phyloP scores from a whole-genome alignment of 2,797 vertebrate genomes.

The Etheostoma perlongum region DNA sequence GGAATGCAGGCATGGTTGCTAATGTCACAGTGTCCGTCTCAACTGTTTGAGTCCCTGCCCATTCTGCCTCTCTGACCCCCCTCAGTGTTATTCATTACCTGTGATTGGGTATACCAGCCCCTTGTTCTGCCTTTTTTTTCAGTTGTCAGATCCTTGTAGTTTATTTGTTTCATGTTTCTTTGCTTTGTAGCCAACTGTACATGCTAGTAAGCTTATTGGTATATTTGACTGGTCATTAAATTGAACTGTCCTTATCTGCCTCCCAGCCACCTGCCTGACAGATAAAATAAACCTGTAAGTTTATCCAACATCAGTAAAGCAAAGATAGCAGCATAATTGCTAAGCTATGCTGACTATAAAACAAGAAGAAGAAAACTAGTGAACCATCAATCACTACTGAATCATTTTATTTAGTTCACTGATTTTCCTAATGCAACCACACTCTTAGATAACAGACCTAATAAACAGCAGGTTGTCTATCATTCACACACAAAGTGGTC shows the following conservation, averaged over 20 bases:
- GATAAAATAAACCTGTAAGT: not conserved
- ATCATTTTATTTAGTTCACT: conserved; percentile 15
- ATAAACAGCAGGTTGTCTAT: not conserved
- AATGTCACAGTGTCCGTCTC: not conserved
- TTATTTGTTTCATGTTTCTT: not conserved
- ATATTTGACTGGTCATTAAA: not conserved
- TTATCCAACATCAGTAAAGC: not conserved
- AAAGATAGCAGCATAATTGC: conserved; percentile 3
- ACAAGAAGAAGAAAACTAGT: not conserved
- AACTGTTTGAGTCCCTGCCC: not conserved
- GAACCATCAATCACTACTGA: no score
- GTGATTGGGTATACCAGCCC: not conserved
- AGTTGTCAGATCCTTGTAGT: not conserved
- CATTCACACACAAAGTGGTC: no score
- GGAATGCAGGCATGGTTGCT: not conserved
- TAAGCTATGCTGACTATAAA: conserved; percentile 16
- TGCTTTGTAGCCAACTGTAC: not conserved
- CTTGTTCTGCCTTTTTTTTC: not conserved
- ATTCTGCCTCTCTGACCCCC: not conserved
- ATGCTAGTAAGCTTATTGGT: not conserved
- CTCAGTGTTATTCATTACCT: not conserved
- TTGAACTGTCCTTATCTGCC: not conserved
- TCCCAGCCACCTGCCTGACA: conserved; percentile 1
- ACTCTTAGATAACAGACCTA: not conserved
- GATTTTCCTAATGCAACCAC: conserved; percentile 3